Base-by-base conservation (phyloP, 2,113 vertebrate species). In the Xenus cinereus region DNA sequence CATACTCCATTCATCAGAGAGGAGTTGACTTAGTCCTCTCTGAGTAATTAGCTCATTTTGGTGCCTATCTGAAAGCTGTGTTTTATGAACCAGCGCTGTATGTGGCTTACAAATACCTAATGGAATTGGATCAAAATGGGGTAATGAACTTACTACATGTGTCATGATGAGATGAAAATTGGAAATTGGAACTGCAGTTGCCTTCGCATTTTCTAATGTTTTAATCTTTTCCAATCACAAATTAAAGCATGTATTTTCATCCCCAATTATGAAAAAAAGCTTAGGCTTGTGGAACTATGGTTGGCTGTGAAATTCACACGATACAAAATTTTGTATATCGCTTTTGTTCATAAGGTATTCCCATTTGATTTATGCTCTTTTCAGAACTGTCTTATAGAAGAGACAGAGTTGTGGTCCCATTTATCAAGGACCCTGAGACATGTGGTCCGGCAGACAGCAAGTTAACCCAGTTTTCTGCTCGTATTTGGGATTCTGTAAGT, bases 11-110 rank as follows among this genome's bases (percentile, higher is more conserved):
- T 87, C 78, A 87, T 90, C 78, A 87, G 43, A 93, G 46, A 19
- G 12, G 53, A 53, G 51, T 89, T 91, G 82, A 90, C 89, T 75
- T 66, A 53, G 74, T 85, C 75, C 76, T 96, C 39, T 74, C 74
- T 86, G n/a, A 92, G 53, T 82, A 85, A 87, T 95, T 86, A 89
- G 79, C 73, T 97, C 79, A 76, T 96, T 96, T 97, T 89, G 72
- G 93, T 94, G 64, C 83, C 50, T 66, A 64, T 88, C 91, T n/a
- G 66, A 93, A 80, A 87, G 67, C 69, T 64, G 45, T 62, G 54
- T 77, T 86, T 93, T n/a, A 56, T 75, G 51, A 71, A 90, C 91
- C 80, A 87, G 77, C 33, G 53, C 87, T 96, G 84, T 68, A 91
- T 24, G 57, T 74, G 81, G 89, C 68, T 74, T 37, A 92, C 59